Base-by-base conservation (phyloP, 2,113 vertebrate genomes). In the Scatophagus argus region DNA sequence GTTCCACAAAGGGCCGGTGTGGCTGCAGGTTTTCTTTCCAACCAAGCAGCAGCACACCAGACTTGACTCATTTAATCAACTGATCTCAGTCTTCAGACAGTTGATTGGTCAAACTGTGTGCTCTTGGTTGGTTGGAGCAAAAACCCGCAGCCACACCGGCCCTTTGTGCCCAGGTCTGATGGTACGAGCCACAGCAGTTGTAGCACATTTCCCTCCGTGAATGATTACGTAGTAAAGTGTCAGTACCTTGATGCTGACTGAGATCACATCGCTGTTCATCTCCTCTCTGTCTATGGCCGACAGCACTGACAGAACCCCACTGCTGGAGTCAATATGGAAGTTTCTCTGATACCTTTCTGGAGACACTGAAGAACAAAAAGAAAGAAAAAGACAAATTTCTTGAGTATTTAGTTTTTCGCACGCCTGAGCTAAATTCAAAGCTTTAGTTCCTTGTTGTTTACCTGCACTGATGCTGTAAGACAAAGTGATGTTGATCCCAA, bases 231-330 rank as follows among this genome's bases (percentile, higher is more conserved):
- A 55, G 12, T 52, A 21, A 38, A 32, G 51, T 0, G 21, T 69
- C 38, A 8, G 8, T 94, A 96, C 96, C 95, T 95, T 86, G 81
- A 96, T 93, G 87, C 38, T 71, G 67, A 96, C 21, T 6, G 89
- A 34, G 39, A 96, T 82, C 4, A 25, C 2, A 1, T 3, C 36
- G 74, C 23, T 72, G 0, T 79, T 72, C 81, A 94, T 85, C 36
- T 84, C 64, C 87, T 96, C 96, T 83, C 95, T 92, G 91, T 96
- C 93, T 25, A 96, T 2, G 39, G n/a, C 0, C 0, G 55, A 74
- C 8, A 2, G 16, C 56, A 95, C 83, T 58, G 91, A 82, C 75
- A 96, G 25, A 29, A 90, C 76, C 54, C 95, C 96, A 32, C 29
- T 91, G 43, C 29, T 82, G 9, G 5, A 0, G 44, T 86, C 0